Evolutionary conservation across 2,113 vertebrate species (phyloP).

Genomic region (Trichomycterus rosablanca): DNA sequence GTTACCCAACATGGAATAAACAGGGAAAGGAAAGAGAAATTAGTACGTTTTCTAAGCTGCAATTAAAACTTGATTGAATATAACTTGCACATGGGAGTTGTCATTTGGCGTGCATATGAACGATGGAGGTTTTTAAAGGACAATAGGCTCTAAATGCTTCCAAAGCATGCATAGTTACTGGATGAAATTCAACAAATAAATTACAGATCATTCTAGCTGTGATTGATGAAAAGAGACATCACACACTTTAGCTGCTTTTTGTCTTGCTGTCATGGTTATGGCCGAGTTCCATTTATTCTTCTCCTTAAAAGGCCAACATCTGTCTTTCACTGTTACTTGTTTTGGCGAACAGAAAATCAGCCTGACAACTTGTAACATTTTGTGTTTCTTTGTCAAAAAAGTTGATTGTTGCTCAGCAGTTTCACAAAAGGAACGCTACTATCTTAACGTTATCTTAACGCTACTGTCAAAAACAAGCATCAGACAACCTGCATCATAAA

Average conservation of each 20-base stretch:
- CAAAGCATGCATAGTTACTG: slow-evolving; percentile 14
- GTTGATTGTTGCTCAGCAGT: too few relatives aligned
- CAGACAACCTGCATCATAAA: too few relatives aligned
- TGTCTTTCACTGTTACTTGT: not conserved
- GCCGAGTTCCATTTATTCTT: not conserved
- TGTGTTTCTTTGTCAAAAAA: not conserved
- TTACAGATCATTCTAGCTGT: slow-evolving; percentile 26
- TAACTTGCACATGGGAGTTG: slow-evolving; percentile 11
- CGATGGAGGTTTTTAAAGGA: slow-evolving; percentile 16
- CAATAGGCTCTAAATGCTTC: not conserved
- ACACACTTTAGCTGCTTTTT: slow-evolving; percentile 8
- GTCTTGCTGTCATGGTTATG: not conserved
- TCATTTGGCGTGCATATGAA: slow-evolving; percentile 11
- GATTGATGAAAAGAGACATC: slow-evolving; percentile 24
- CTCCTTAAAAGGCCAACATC: not conserved
- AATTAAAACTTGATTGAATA: not conserved
- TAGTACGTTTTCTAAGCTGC: too few relatives aligned
- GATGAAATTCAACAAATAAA: slow-evolving; percentile 28
- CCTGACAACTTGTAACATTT: not conserved
- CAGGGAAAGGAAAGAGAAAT: not conserved
- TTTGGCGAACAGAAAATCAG: slow-evolving; percentile 6
- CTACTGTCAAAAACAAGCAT: too few relatives aligned
- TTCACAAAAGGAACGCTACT: too few relatives aligned
- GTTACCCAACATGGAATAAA: slow-evolving; percentile 3
- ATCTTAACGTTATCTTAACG: too few relatives aligned